These are phyloP conservation scores for Tapirus indicus DNA, from an alignment of 2,797 vertebrate genomes.

Conservation along the genomic window DNA sequence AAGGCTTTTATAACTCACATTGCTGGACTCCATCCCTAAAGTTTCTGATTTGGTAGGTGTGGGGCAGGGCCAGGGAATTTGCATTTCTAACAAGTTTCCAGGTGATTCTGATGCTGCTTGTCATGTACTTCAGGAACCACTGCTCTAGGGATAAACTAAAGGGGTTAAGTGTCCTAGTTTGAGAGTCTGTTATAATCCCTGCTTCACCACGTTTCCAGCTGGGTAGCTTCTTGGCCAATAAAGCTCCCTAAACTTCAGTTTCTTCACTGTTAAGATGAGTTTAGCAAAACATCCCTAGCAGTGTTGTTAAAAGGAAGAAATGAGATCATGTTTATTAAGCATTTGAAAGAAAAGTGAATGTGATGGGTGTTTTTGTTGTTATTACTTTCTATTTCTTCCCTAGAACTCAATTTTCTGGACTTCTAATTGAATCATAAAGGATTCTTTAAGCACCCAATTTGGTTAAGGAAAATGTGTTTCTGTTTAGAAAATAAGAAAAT, in stretches of 20 bases:
- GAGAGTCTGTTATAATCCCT: not conserved
- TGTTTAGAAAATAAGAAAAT: slow-evolving; percentile 50
- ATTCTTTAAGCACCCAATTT: slow-evolving; percentile 20
- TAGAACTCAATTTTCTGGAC: slow-evolving; percentile 30
- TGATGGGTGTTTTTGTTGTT: slow-evolving; percentile 43
- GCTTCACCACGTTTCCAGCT: not conserved
- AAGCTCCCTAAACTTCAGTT: not conserved
- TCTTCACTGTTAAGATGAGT: slow-evolving; percentile 1
- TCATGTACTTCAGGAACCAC: not conserved
- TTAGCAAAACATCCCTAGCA: not conserved
- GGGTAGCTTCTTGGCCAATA: not conserved
- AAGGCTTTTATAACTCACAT: not conserved
- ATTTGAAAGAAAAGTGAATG: slow-evolving; percentile 37
- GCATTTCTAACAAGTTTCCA: not conserved
- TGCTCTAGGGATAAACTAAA: not conserved
- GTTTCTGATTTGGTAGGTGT: not conserved
- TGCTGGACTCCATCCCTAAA: not conserved
- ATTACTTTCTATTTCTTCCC: slow-evolving; percentile 45
- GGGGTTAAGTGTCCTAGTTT: not conserved
- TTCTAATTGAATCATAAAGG: slow-evolving; percentile 60
- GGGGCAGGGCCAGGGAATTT: not conserved
- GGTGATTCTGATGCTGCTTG: not conserved
- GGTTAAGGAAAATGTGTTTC: slow-evolving; percentile 30
- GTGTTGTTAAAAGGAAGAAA: slow-evolving; percentile 42
- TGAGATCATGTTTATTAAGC: slow-evolving; percentile 48